These are phyloP conservation scores for Aurelia sp. DNA, from an alignment of 30 jellyfish, hydroid and myxozoan genomes.

Conservation along the genomic window DNA sequence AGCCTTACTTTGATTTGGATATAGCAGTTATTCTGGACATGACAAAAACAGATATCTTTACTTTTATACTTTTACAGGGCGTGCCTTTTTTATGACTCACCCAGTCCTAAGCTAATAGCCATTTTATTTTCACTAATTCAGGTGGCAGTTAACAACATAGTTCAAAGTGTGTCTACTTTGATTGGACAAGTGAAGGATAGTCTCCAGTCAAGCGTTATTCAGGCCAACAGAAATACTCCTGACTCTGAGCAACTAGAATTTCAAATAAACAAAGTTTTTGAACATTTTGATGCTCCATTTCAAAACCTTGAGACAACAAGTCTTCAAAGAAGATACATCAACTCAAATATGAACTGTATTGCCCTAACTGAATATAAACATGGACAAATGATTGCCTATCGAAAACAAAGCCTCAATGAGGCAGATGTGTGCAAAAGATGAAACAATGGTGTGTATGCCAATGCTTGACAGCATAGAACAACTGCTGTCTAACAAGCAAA, in stretches of 20 bases:
- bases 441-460: slow-evolving; percentile 2
- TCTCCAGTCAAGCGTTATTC: not conserved
- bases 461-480: slow-evolving; percentile 9
- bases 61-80: too few relatives aligned
- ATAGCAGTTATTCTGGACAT: too few relatives aligned
- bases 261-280: not conserved
- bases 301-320: not conserved
- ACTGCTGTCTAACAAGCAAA: not conserved
- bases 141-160: not conserved
- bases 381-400: not conserved
- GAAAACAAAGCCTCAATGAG: not conserved
- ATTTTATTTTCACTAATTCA: not conserved
- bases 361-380: not conserved
- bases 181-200: not conserved
- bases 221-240: not conserved
- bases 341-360: not conserved
- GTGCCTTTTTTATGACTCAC: too few relatives aligned
- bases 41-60: too few relatives aligned
- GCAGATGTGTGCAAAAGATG: not conserved
- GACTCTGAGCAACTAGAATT: not conserved
- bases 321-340: too few relatives aligned
- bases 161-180: not conserved
- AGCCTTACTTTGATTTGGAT: too few relatives aligned
- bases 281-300: not conserved
- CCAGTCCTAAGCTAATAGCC: too few relatives aligned